These are phyloP conservation scores for Nemotelus pantherinus DNA, from an alignment of 2,888 invertebrate genomes.

Conservation along the genomic window DNA sequence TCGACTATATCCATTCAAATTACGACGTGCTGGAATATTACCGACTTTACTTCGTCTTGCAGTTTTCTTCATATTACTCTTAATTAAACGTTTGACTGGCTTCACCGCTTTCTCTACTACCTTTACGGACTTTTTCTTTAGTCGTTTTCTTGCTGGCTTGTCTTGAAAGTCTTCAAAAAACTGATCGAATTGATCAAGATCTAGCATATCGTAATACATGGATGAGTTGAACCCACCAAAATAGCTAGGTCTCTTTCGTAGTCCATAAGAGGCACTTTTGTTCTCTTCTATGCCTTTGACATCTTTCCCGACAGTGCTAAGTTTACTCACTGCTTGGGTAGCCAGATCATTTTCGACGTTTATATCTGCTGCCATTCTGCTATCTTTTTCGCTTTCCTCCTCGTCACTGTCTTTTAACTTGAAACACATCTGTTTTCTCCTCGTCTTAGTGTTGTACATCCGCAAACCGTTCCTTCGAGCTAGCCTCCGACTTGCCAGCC, in stretches of 20 bases:
- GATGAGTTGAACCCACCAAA: constrained; percentile 6
- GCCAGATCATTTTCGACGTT: neutral
- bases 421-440: neutral
- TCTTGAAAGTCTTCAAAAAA: neutral
- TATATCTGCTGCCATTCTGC: no score
- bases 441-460: neutral
- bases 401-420: neutral
- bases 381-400: neutral
- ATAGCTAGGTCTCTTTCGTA: constrained; percentile 7
- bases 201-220: constrained; percentile 30
- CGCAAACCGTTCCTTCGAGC: neutral
- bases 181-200: neutral
- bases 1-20: neutral
- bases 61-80: no score
- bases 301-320: neutral
- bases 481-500: neutral
- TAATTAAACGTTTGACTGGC: no score
- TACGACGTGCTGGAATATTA: neutral
- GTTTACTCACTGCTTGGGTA: neutral
- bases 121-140: neutral
- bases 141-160: neutral
- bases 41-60: no score
- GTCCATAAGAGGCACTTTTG: neutral
- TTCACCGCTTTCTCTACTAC: neutral
- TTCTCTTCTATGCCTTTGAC: neutral